Evolutionary conservation across 2,113 vertebrate species (phyloP), one percentile per base, ranked within the genome.

Genomic region (Rhegmatorhina hoffmannsi): DNA sequence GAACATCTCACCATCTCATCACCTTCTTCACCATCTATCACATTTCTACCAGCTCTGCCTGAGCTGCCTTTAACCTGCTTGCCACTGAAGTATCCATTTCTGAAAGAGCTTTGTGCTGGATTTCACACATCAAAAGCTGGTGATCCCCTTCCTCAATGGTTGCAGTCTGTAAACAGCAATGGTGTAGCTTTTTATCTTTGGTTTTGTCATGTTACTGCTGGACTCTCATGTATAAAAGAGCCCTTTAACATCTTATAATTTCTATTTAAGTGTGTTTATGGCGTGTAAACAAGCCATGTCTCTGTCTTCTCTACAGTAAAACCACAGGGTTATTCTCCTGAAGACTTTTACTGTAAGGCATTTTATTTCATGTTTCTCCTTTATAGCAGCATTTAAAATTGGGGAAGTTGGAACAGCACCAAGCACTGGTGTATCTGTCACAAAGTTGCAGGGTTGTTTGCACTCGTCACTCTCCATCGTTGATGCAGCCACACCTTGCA

Each of bases 371-470:
- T 0, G 0, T 21, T 84, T 70, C 73, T 36, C 25, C 11, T 47
- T 87, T 80, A 53, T 77, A 95, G 80, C 8, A 62, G 43, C 34
- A 28, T 83, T 94, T 88, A n/a, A 73, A 90, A 88, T 74, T 52
- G 34, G 19, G 15, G 11, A 26, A 50, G 11, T 26, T 92, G 72
- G 46, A 93, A 62, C 12, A 70, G n/a, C 17, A 58, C 13, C 62
- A 73, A 88, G 19, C 23, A 50, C 6, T 43, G 18, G 13, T 6
- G 10, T 43, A 58, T 46, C 62, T 29, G 13, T 38, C 29, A 58
- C 44, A 73, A 56, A 64, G 28, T 73, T 9, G 17, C 11, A 56
- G 25, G 15, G 5, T 13, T 76, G 10, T 47, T 93, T 83, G 31
- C 46, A 69, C 25, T 69, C 0, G 0, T 66, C 49, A 24, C 15